Evolutionary conservation across 2,797 vertebrate species (phyloP).

Genomic region (Labeo calbasu): DNA sequence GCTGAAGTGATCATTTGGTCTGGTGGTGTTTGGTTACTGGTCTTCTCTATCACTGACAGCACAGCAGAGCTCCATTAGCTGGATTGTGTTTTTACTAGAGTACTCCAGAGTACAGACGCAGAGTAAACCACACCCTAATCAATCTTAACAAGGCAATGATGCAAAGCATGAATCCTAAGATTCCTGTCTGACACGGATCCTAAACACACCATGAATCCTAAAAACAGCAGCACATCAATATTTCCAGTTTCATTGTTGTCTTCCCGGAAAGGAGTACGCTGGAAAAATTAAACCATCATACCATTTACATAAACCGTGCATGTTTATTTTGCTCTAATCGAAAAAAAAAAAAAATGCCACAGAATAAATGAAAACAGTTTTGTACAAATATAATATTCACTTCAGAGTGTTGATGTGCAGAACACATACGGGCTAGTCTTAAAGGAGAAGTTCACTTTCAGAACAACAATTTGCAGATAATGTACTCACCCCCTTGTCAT

Average conservation of each 20-base stretch:
- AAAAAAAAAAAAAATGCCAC: neutral
- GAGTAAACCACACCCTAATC: slow-evolving; percentile 60
- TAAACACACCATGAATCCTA: slow-evolving; percentile 7
- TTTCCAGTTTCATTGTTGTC: slow-evolving; percentile 1
- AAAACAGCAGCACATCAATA: slow-evolving; percentile 38
- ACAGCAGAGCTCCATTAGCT: slow-evolving; percentile 75
- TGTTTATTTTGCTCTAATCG: neutral
- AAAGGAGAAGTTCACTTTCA: too few relatives aligned
- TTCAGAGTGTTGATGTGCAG: neutral
- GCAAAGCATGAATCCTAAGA: slow-evolving; percentile 14
- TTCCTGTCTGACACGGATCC: slow-evolving; percentile 21
- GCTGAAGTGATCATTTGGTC: neutral
- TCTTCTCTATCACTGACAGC: slow-evolving; percentile 64
- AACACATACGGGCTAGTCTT: neutral
- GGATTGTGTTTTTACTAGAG: slow-evolving; percentile 69
- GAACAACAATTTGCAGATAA: too few relatives aligned
- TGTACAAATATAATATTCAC: neutral
- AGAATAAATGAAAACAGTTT: neutral
- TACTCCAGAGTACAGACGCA: slow-evolving; percentile 62
- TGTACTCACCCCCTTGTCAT: too few relatives aligned
- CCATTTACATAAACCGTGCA: neutral
- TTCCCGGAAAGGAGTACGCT: neutral
- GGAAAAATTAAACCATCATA: neutral
- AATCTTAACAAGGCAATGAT: slow-evolving; percentile 33
- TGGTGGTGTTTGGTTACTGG: neutral